Evolutionary conservation across 1,140 invertebrate species (phyloP), one percentile per base, ranked within the genome.

Genomic region (Calliphora vicina): DNA sequence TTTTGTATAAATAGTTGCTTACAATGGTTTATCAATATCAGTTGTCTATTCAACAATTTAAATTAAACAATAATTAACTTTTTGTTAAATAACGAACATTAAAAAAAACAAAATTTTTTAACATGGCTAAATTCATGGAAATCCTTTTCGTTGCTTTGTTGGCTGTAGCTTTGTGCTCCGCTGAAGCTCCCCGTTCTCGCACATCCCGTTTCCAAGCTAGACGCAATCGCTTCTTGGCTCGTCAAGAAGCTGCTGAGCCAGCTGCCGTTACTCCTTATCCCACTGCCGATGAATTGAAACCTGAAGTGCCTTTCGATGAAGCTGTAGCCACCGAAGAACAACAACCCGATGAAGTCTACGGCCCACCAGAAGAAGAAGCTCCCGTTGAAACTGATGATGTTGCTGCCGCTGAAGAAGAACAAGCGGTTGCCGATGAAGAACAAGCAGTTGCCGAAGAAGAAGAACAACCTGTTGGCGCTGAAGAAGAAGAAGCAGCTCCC

Each of bases 241-340:
- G 88, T 26, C 88, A 89, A 82, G 88, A 89, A 78, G 74, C 23
- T 83, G 72, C 72, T 35, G 74, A 78, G 43, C 86, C 84, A 76
- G 88, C 86, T 29, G 87, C 83, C 2, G 88, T 89, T 42, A 89
- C 88, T 1, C 88, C 88, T 12, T 89, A 89, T 83, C 88, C 88
- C n/a, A 85, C 85, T 12, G 87, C 87, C 2, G 88, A 89, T 57
- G 88, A 89, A 67, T 84, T 89, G 13, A 89, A 89, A 25, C 88
- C 88, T 23, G 88, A 89, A 72, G 86, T 89, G 61, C 88, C 88
- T 5, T 89, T 89, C 78, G 85, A 89, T 29, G 88, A 89, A 83
- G 87, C 87, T 26, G 86, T 84, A 13, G 86, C 86, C 17, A 26
- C 50, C 1, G 72, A 78, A 43, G n/a, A 78, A 78, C n/a, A 23